Evolutionary conservation across 2,888 invertebrate genomes (phyloP).

Genomic region (Adelognathus sp.): DNA sequence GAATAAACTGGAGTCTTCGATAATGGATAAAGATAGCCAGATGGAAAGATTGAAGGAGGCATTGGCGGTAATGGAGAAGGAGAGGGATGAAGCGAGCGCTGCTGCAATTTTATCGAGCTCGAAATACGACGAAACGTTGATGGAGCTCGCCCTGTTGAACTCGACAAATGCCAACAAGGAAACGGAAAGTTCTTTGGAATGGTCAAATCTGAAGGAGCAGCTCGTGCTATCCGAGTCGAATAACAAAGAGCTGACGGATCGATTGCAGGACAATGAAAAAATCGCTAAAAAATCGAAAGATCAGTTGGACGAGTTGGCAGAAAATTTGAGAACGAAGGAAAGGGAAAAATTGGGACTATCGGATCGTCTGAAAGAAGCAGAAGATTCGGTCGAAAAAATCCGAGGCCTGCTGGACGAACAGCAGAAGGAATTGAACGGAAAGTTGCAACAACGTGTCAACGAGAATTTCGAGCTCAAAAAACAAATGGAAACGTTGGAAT

Average conservation of each 20-base stretch:
- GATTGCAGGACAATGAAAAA: conserved; percentile 62
- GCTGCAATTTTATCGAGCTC: conserved; percentile 48
- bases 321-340: conserved; percentile 10
- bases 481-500: conserved; percentile 78
- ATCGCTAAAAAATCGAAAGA: conserved; percentile 62
- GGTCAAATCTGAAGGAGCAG: conserved; percentile 62
- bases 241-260: conserved; percentile 50
- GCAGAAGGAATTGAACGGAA: conserved; percentile 38
- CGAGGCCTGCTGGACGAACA: conserved; percentile 39
- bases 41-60: conserved; percentile 61
- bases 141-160: conserved; percentile 57
- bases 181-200: conserved; percentile 61
- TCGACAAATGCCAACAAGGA: conserved; percentile 56
- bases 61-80: conserved; percentile 60
- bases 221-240: conserved; percentile 52
- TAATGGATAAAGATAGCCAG: conserved; percentile 64
- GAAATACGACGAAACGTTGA: conserved; percentile 61
- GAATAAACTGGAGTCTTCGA: conserved; percentile 62
- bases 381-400: conserved; percentile 62
- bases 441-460: conserved; percentile 37
- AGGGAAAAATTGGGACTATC: not conserved
- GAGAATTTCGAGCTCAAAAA: conserved; percentile 76
- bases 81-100: conserved; percentile 64
- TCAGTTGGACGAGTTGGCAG: conserved; percentile 51
- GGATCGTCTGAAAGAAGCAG: conserved; percentile 56